These are phyloP conservation scores for Ormyrus labotus DNA, from an alignment of 2,888 invertebrate genomes.

Conservation along the genomic window DNA sequence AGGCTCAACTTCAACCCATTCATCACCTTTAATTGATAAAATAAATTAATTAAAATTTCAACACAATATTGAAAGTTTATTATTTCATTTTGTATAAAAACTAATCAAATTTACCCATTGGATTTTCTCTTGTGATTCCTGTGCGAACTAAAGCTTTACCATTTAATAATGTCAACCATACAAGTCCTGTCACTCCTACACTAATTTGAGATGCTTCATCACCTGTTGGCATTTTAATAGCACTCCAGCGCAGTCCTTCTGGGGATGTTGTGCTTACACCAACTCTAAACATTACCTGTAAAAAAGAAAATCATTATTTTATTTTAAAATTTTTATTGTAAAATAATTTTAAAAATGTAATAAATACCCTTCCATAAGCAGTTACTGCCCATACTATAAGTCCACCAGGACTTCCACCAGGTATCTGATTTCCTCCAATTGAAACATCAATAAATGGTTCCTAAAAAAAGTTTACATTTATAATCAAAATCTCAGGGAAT, in stretches of 20 bases:
- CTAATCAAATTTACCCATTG: slow-evolving; percentile 77
- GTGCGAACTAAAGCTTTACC: slow-evolving; percentile 89
- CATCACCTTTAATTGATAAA: slow-evolving; percentile 77
- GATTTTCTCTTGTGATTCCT: slow-evolving; percentile 88
- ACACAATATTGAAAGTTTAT: background rate
- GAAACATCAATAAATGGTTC: slow-evolving; percentile 95
- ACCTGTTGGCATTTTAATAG: slow-evolving; percentile 85
- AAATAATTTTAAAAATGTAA: background rate
- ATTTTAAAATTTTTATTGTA: slow-evolving; percentile 4
- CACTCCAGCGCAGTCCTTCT: slow-evolving; percentile 91
- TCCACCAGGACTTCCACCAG: slow-evolving; percentile 85
- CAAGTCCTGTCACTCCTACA: slow-evolving; percentile 90
- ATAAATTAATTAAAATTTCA: slow-evolving; percentile 1
- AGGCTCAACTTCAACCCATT: slow-evolving; percentile 89
- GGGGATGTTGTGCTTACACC: slow-evolving; percentile 89
- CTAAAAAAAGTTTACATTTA: slow-evolving; percentile 72
- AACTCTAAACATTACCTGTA: slow-evolving; percentile 89
- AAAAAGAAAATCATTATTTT: slow-evolving; percentile 25
- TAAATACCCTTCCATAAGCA: slow-evolving; percentile 86
- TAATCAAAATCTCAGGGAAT: background rate
- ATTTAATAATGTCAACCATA: slow-evolving; percentile 91
- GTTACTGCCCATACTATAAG: slow-evolving; percentile 95
- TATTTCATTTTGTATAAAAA: background rate
- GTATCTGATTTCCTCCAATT: slow-evolving; percentile 89
- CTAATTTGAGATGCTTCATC: slow-evolving; percentile 91